phyloP scores from a whole-genome alignment of 2,113 vertebrate genomes.

The Ailuropoda melanoleuca region DNA sequence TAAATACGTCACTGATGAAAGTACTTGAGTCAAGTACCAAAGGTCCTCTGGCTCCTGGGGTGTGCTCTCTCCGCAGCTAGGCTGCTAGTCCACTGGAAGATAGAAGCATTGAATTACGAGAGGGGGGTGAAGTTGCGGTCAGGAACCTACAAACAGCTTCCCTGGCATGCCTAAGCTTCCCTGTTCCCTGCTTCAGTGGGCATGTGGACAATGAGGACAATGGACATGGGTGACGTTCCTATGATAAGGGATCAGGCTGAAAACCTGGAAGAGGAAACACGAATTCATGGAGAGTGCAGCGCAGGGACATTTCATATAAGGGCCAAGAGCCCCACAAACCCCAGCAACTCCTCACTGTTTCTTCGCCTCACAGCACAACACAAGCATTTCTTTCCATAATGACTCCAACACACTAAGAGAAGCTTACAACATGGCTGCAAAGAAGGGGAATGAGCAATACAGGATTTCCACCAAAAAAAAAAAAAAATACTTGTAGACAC shows the following conservation, averaged over 20 bases:
- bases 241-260: background rate
- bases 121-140: background rate
- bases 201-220: background rate
- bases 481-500: background rate
- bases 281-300: background rate
- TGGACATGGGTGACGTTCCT: background rate
- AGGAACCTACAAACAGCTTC: too few relatives aligned
- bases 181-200: background rate
- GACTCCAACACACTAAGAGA: background rate
- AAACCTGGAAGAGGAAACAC: background rate
- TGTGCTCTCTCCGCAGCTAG: background rate
- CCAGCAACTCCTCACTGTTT: background rate
- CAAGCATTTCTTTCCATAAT: background rate
- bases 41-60: background rate
- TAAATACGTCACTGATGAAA: background rate
- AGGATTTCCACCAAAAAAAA: background rate
- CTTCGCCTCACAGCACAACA: background rate
- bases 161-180: too few relatives aligned
- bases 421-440: background rate
- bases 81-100: background rate
- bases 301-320: background rate
- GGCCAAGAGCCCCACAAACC: background rate
- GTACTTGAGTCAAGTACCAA: background rate
- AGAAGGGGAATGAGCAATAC: background rate
- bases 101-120: constrained; percentile 1